Evolutionary conservation across 2,797 vertebrate species (phyloP).

Genomic region (Eptatretus atami): DNA sequence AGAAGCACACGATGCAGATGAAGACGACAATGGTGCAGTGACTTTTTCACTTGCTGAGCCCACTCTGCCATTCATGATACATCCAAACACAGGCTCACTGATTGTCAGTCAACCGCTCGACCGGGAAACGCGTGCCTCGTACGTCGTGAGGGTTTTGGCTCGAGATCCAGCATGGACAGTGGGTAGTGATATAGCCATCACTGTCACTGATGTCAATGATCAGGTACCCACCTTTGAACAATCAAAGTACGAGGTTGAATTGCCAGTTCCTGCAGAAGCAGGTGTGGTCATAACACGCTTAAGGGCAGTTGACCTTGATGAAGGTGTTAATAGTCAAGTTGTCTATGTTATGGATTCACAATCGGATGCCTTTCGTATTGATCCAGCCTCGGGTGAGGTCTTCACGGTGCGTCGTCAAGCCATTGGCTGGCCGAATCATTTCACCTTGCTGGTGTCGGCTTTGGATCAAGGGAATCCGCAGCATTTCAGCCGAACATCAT

Average conservation of each 20-base stretch:
- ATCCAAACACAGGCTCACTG: conserved; percentile 57
- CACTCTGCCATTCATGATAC: conserved; percentile 50
- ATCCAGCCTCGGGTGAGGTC: conserved; percentile 53
- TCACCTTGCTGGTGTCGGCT: conserved; percentile 78
- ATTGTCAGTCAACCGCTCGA: conserved; percentile 52
- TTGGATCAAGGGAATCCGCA: conserved; percentile 58
- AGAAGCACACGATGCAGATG: conserved; percentile 73
- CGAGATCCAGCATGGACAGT: conserved; percentile 94
- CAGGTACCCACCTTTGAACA: conserved; percentile 60
- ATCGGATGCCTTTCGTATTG: conserved; percentile 75
- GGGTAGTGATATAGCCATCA: conserved; percentile 75
- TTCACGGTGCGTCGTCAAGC: conserved; percentile 60
- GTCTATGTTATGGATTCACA: conserved; percentile 89
- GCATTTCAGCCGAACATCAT: conserved; percentile 58
- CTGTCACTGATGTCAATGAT: conserved; percentile 63
- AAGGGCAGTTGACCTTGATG: conserved; percentile 49
- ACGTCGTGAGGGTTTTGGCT: conserved; percentile 55
- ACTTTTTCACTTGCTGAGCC: conserved; percentile 49
- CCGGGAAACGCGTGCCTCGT: conserved; percentile 57
- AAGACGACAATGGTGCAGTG: conserved; percentile 46
- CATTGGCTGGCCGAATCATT: conserved; percentile 64
- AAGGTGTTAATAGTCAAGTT: conserved; percentile 53
- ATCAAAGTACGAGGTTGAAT: conserved; percentile 71
- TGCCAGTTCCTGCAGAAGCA: conserved; percentile 47
- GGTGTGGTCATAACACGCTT: conserved; percentile 47